Conservation (phyloP, 2,797 vertebrate genomes). For the Alfaro cultratus region DNA sequence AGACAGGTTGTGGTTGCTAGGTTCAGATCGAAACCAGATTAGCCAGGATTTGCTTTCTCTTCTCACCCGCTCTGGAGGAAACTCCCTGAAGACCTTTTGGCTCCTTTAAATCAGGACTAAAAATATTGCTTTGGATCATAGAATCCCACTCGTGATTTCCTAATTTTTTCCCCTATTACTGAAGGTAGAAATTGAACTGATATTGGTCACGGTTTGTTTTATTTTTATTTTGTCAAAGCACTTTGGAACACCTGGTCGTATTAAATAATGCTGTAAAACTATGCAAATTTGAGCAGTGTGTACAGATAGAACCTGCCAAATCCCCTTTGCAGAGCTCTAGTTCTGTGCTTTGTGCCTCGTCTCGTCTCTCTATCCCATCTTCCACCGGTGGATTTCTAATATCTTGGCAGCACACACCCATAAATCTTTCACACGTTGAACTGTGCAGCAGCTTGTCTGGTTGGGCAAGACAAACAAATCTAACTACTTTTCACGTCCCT, state of each 20-base stretch:
- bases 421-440: conserved; percentile 52
- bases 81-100: neutral
- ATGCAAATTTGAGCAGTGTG: neutral
- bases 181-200: neutral
- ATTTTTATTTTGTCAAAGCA: too few relatives aligned
- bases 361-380: neutral
- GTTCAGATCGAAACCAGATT: neutral
- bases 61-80: neutral
- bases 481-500: conserved; percentile 41
- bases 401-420: conserved; percentile 18
- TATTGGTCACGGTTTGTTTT: too few relatives aligned
- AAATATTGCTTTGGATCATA: neutral
- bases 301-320: neutral
- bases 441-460: conserved; percentile 51
- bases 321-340: neutral
- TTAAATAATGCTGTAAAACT: too few relatives aligned
- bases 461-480: conserved; percentile 66
- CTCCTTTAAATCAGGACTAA: neutral
- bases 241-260: too few relatives aligned
- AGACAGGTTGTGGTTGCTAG: neutral
- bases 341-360: neutral
- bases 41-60: neutral
- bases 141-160: neutral
- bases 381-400: neutral
- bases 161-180: neutral